Conservation (phyloP, 2,797 vertebrate species). For the Anguilla pacifica region DNA sequence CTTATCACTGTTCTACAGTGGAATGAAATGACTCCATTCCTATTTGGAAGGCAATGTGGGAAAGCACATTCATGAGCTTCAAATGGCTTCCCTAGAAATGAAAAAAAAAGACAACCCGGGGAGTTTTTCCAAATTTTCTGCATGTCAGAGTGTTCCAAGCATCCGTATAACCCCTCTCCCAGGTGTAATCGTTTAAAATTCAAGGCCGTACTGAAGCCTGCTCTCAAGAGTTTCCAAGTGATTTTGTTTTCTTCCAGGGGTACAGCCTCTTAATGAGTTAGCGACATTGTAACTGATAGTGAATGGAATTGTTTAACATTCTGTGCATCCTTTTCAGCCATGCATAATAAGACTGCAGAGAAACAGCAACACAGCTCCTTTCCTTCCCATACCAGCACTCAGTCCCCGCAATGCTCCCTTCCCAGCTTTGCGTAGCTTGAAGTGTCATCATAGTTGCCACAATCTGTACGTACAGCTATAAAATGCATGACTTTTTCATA, state of each 20-base stretch:
- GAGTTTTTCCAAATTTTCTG: neutral
- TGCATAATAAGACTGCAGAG: neutral
- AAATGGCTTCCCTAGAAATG: neutral
- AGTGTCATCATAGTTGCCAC: neutral
- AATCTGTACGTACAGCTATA: neutral
- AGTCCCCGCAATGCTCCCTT: neutral
- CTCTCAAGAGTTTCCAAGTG: neutral
- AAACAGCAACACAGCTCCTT: neutral
- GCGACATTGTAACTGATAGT: neutral
- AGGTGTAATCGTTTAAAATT: neutral
- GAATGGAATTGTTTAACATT: neutral
- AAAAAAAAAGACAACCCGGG: neutral
- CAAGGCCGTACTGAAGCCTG: neutral
- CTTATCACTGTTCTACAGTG: neutral
- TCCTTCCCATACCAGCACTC: neutral
- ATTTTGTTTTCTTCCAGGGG: neutral
- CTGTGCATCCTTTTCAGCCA: conserved; percentile 3
- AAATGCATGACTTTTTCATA: neutral
- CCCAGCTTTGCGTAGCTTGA: neutral
- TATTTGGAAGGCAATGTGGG: neutral
- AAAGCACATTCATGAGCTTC: neutral
- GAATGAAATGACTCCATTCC: neutral
- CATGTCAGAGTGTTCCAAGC: neutral
- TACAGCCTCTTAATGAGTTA: neutral
- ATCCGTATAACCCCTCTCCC: neutral